Base-by-base conservation (phyloP, 2,797 vertebrate genomes). In the Stomatorhinus walkeri region DNA sequence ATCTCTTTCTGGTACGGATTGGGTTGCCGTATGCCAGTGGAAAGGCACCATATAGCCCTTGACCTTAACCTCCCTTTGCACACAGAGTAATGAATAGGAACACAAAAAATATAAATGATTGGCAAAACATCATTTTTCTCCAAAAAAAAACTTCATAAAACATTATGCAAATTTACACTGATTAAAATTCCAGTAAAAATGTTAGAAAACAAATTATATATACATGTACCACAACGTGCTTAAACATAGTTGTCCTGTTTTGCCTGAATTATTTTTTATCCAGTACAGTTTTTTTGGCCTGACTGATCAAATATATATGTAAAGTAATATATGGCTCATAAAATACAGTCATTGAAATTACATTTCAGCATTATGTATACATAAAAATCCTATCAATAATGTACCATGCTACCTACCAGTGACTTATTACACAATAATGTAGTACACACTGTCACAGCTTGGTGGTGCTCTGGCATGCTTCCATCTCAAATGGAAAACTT, bases 281-380 rank as follows among this genome's bases (percentile, higher is more conserved):
- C 43, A 56, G 54, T 61, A 54, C 52, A 22, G 8, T 61, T 40
- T 56, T 40, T 40, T 56, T 9, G 56, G 40, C 64, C n/a, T 87
- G 40, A 87, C 40, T 46, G 59, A 46, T 49, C 7, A 46, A 87
- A 87, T 56, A 87, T 52, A 46, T 59, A 61, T 24, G 81, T 51
- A 22, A n/a, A 54, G 51, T 22, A 43, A 59, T 87, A 43, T 87
- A 56, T 54, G 85, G 49, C 32, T 87, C 51, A 40, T 16, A 85
- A 85, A 52, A 52, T 54, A 85, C 22, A 85, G 48, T 54, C 24
- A 61, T 36, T 81, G 76, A 81, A 81, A 81, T 81, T 81, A 81
- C 40, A 46, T 81, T 81, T 81, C 76, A 81, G 76, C 76, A 43
- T 81, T 85, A 54, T 49, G 46, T 24, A 85, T 28, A 52, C 54